Evolutionary conservation across 2,797 vertebrate genomes (phyloP), one percentile per base, ranked within the genome.

Genomic region (Micromesistius poutassou): DNA sequence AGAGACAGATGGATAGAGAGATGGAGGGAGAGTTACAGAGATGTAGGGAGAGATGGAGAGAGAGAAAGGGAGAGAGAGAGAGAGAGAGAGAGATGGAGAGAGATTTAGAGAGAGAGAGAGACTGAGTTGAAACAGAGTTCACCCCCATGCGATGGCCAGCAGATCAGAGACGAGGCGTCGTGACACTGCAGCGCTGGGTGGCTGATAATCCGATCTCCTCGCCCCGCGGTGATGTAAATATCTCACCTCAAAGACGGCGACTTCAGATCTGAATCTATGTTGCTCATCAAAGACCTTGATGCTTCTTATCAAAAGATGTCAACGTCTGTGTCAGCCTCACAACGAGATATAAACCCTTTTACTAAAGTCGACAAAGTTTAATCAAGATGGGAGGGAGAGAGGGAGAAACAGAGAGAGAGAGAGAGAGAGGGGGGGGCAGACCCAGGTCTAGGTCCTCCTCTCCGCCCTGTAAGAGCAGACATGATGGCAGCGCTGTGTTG

Each of bases 121-220:
- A 72, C 79, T 73, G 79, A 87, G 91, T 93, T 93, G 90, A 92
- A 87, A 88, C 78, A 77, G 87, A 91, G 90, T 93, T 94, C 88
- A 87, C 76, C 31, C 77, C 78, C 42, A 1, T 36, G 77, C 38
- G 89, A 78, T 84, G 74, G 50, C 82, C 78, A 1, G 72, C 35
- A 83, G 86, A 91, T 91, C 85, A 89, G 87, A 91, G 83, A 71
- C 80, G 31, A 35, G 1, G 16, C 33, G 80, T 87, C n/a, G 82
- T 78, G 81, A 82, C 79, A 33, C 81, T 75, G 84, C 81, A 74
- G 55, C 83, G 30, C 77, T 25, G 13, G 79, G 70, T 2, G 30
- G 75, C 81, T 72, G 81, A 68, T 84, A 84, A 89, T 90, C 85
- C 79, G 35, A 83, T 77, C 83, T 79, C 28, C 16, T 82, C 80